Base-by-base conservation (phyloP, 1,140 invertebrate species). In the Papilio dardanus region DNA sequence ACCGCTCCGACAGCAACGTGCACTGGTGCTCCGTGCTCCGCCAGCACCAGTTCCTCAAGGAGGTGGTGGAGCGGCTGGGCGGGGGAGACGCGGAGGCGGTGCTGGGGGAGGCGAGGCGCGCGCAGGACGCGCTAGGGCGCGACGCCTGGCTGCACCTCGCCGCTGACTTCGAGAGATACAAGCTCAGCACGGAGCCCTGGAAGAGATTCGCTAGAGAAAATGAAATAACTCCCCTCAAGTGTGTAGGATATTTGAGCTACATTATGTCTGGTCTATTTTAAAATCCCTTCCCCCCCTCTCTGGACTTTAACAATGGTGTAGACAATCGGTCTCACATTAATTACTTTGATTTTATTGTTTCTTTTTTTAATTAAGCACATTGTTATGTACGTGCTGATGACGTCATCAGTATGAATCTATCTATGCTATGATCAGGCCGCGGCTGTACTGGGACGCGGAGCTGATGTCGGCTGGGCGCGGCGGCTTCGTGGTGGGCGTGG, bases 31-130 rank as follows among this genome's bases (percentile, higher is more conserved):
- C 95, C 71, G 94, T 97, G 76, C 86, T 98, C 12, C 93, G 96
- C 0, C 97, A 98, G 83, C 95, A 96, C 58, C 95, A 95, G 69
- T 98, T 98, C 86, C 93, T 98, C 6, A 95, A 94, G 14, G 93
- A 95, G 33, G 77, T 98, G 0, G 79, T 96, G 1, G 93, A 95
- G 66, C 92, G 93, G 74, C 84, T 98, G 2, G 89, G 92, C 4
- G 91, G 93, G 0, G 90, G 95, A 19, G 94, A 93, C 0, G 92
- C 94, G 21, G 86, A 93, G 69, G 93, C 95, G 79, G 94, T 96
- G 16, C 79, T 96, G n/a, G 86, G 84, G 71, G 94, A 95, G 79
- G 94, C 97, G 8, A 94, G 96, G 76, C 81, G 86, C n/a, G 88
- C 97, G 2, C 94, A 96, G 75, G 90, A 93, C 42, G 88, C 91